A percentile compares a stretch with the other conserved stretches of the same genome.
Conservation (phyloP, 2,797 vertebrate species). For the Strix occidentalis region DNA sequence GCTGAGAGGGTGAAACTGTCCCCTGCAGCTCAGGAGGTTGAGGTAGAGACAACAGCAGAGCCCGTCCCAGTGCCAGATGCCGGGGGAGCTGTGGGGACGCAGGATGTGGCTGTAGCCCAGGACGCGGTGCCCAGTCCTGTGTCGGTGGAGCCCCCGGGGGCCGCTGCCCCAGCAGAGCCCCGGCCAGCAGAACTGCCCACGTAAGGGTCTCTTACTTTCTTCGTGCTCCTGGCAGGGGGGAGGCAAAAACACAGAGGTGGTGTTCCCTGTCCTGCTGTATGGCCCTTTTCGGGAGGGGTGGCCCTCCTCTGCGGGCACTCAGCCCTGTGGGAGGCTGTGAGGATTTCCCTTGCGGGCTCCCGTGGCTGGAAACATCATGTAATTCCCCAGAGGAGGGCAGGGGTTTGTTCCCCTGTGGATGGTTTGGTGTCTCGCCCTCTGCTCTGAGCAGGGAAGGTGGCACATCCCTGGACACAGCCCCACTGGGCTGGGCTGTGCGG, state of each 20-base stretch:
- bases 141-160: neutral
- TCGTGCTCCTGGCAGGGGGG: neutral
- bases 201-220: conserved; percentile 57
- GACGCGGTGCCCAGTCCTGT: neutral
- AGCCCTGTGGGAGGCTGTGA: neutral
- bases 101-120: neutral
- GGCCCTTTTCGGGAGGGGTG: neutral
- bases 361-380: fast-evolving
- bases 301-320: neutral
- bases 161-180: neutral
- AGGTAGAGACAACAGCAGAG: conserved; percentile 49
- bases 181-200: conserved; percentile 30
- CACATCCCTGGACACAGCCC: fast-evolving
- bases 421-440: neutral
- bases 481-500: fast-evolving
- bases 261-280: neutral
- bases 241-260: neutral
- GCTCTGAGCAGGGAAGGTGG: too few species aligned
- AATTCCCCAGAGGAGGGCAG: neutral
- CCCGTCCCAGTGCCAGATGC: neutral
- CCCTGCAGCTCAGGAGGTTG: conserved; percentile 68
- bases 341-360: neutral
- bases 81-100: neutral
- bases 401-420: neutral
- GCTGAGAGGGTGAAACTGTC: conserved; percentile 77